Evolutionary conservation across 1,140 invertebrate species (phyloP), one percentile per base, ranked within the genome.

Genomic region (Procambarus virginalis): DNA sequence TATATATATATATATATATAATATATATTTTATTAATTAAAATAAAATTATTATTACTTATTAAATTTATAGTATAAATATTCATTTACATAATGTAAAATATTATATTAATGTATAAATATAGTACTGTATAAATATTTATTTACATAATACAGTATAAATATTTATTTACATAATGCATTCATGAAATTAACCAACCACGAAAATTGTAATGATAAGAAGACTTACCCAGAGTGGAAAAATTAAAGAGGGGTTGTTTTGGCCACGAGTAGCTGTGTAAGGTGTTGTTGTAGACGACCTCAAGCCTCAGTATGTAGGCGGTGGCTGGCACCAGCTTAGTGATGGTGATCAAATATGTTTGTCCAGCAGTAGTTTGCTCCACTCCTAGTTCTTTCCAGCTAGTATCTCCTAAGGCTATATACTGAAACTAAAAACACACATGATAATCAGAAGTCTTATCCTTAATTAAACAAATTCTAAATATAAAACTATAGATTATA

Each of bases 291-390:
- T 92, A 92, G 3, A 86, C 84, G 2, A 92, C 89, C n/a, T 68
- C 34, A 4, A 92, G 3, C 45, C 91, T 64, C 12, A 92, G 79
- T 2, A 91, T 45, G 76, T 92, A 89, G 5, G 22, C 86, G 46
- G 92, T 91, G 46, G 92, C 91, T 48, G 83, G 92, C 22, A 20
- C 73, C 14, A 91, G 84, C 8, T 83, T 51, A 17, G 85, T 84
- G n/a, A 91, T 78, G 64, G 76, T 86, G 80, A 76, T 12, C 51
- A 73, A 20, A 89, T 92, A 86, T 9, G 90, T 70, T 46, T 92
- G 8, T 96, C 94, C 8, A 92, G 90, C 92, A 95, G 95, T 20
- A 93, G 10, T 94, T 93, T 78, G 93, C 1, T 93, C 89, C 2
- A 93, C 78, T 5, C 92, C 20, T n/a, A 88, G 92, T 3, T 89